Evolutionary conservation across 2,113 vertebrate genomes (phyloP), one percentile per base, ranked within the genome.

Genomic region (Pampusana beccarii): DNA sequence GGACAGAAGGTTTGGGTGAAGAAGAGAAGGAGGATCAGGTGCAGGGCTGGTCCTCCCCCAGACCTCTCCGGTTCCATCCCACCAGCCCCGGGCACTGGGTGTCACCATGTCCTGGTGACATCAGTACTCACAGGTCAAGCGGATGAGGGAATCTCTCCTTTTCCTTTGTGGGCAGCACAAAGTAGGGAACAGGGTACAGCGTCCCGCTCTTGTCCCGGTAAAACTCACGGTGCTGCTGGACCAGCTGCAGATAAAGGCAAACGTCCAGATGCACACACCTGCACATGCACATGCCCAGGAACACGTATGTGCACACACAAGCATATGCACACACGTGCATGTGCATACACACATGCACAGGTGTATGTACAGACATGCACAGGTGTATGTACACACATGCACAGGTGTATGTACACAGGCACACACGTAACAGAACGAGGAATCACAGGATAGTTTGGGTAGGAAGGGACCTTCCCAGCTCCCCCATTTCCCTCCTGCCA

Each of bases 161-260:
- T n/a, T 97, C 97, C 72, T 44, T 96, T 36, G 79, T 69, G 3
- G 98, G 98, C 78, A 98, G 70, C 72, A 97, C 54, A 14, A 98
- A 98, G 94, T 97, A 97, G 14, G 97, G 96, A 14, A 98, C 93
- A 11, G 15, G 50, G 16, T 86, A 57, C 23, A 95, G 58, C 0
- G 14, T 89, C 53, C 98, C 96, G 0, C 97, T 98, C 94, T 90
- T 98, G 94, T 98, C 98, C 42, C 4, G 60, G 86, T 98, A 98
- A 74, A 95, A 75, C 17, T 95, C 84, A 5, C 97, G 90, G 48
- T 98, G 98, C 88, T 96, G 84, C 90, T 98, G 98, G 11, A 64
- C 81, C 48, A 89, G 65, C 98, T 98, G 62, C 34, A 40, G 26
- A 26, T 10, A 61, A n/a, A 51, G 72, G 40, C 62, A 78, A 53